Base-by-base conservation (phyloP, 2,888 invertebrate genomes). In the Epinotia ramella region DNA sequence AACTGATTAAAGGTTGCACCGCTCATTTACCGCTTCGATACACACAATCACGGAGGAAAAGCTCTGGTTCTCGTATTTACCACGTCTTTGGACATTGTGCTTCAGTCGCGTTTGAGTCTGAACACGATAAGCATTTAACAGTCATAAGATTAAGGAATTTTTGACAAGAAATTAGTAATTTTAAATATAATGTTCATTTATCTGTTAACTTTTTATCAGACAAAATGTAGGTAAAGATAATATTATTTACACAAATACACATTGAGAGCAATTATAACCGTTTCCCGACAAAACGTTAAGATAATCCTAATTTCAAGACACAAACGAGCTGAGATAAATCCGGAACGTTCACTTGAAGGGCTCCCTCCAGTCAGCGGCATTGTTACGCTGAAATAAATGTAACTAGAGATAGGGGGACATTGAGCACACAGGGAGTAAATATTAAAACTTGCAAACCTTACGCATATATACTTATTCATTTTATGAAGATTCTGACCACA, bases 11-110 rank as follows among this genome's bases (percentile, higher is more conserved):
- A 87, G 91, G 89, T 91, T 90, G 91, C 90, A 91, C 86, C 87
- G 88, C 91, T 91, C 91, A 91, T 94, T 93, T 92, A 88, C 87
- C 91, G 93, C 89, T 89, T 86, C 89, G 89, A 92, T 92, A 91
- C 90, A 92, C 91, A 85, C 88, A 92, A 92, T 93, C 91, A 91
- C 87, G 86, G 82, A 85, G 83, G 86, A 85, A 86, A 86, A 84
- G 83, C 84, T 81, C 85, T 79, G 84, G 82, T 84, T 87, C 84
- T 81, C 84, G 82, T 87, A 85, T 87, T 85, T 85, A 84, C 85
- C 84, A 80, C 80, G 81, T 80, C 85, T 82, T 80, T 78, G 81
- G 77, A 74, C 76, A 78, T 76, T 72, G 71, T 75, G 78, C 72
- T 77, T 80, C 79, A 80, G 80, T 78, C 77, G 46, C 28, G 75